Base-by-base conservation (phyloP, 1,140 invertebrate species). In the Lethrus apterus region DNA sequence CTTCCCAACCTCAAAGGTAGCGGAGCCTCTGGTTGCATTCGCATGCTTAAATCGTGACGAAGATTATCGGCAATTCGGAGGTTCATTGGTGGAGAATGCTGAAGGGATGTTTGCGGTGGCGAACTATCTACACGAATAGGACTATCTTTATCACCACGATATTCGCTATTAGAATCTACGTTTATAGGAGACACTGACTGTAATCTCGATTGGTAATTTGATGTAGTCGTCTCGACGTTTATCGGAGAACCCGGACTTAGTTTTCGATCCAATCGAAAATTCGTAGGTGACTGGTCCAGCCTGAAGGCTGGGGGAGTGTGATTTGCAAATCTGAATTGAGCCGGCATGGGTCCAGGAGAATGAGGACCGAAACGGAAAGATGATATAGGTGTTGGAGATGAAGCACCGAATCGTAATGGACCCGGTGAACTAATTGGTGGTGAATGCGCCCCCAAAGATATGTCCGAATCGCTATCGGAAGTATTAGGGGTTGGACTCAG, bases 371-470 rank as follows among this genome's bases (percentile, higher is more conserved):
- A 65, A 7, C 64, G 47, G 44, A 65, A 65, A 3, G 56, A 56
- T 23, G 59, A 65, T 20, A 67, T 59, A 4, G 62, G 63, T 29
- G 59, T 64, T 2, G 61, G 66, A 13, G 64, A 64, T 4, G 44
- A 24, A 5, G 52, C 36, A 4, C 62, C 57, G 49, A 64, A 63
- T n/a, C 50, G 52, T 15, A 64, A 45, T 13, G 60, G 61, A 34
- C 57, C 59, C 1, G 65, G 63, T 15, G 65, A 66, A 38, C 64
- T 67, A 19, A 70, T 66, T 34, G 73, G 70, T 0, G 73, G 73
- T 10, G 72, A 74, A 48, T 75, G 72, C 2, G 72, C 72, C 21
- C 73, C 73, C 44, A 74, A 54, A 10, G 71, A 73, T 43, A 74
- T 74, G 50, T 73, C 70, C 35, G 71, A 73, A 47, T 75, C 72